Conservation (phyloP, 1,140 invertebrate species). For the Microplitis demolitor region DNA sequence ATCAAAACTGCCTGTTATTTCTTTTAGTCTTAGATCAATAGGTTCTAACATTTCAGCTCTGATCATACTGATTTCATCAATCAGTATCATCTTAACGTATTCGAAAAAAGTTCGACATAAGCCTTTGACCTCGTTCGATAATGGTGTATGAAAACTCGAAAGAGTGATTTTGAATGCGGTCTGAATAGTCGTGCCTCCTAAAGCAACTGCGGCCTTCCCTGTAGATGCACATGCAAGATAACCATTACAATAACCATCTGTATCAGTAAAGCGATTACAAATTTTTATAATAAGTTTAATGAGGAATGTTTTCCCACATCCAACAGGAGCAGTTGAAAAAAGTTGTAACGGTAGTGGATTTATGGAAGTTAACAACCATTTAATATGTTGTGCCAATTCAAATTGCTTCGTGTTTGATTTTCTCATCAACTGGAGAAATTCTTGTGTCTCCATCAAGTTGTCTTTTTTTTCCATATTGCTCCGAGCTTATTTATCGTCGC, state of each 20-base stretch:
- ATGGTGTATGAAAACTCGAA: slow-evolving; percentile 8
- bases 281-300: slow-evolving; percentile 37
- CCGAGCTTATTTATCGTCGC: slow-evolving; percentile 16
- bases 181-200: slow-evolving; percentile 43
- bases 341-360: slow-evolving; percentile 39
- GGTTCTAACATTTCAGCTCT: slow-evolving; percentile 33
- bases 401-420: slow-evolving; percentile 43
- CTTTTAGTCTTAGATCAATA: slow-evolving; percentile 39
- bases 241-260: slow-evolving; percentile 26
- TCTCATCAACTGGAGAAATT: slow-evolving; percentile 22
- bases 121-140: slow-evolving; percentile 27
- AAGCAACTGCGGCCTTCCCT: slow-evolving; percentile 44
- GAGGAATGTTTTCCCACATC: slow-evolving; percentile 38
- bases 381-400: slow-evolving; percentile 22
- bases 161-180: slow-evolving; percentile 11
- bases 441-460: slow-evolving; percentile 14
- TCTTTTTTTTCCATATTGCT: slow-evolving; percentile 23
- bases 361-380: not conserved
- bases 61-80: slow-evolving; percentile 52
- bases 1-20: slow-evolving; percentile 44
- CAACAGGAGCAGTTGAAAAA: slow-evolving; percentile 38
- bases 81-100: slow-evolving; percentile 43
- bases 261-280: slow-evolving; percentile 26
- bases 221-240: slow-evolving; percentile 38
- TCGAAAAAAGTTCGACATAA: slow-evolving; percentile 28